Base-by-base conservation (phyloP, 1,140 invertebrate genomes). In the Heliconius hermathena region DNA sequence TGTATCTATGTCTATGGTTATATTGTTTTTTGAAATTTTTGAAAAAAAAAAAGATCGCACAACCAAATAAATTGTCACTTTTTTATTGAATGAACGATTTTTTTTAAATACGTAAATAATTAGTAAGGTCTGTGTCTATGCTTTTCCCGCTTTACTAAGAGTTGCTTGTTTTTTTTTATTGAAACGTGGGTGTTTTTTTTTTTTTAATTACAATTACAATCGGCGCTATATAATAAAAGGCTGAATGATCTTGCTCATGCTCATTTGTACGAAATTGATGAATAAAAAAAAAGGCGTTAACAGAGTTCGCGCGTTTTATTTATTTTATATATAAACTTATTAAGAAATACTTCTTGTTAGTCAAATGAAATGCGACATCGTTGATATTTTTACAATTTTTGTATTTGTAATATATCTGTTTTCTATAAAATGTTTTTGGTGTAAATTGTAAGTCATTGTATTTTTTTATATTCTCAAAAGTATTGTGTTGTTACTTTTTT, bases 221-320 rank as follows among this genome's bases (percentile, higher is more conserved):
- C 54, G 54, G 54, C 54, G 54, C 54, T 57, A 57, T 57, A 22
- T 9, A 22, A 46, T 22, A 8, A 22, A 57, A 57, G 54, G 54
- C 54, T 57, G 54, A 57, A 57, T 57, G 54, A 57, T 76, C 76
- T 79, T 82, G 81, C 81, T 82, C 81, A 82, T 77, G 41, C 74
- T 46, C 13, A 29, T 52, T 76, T 73, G 52, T 60, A 72, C 16
- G 38, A 36, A 72, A 60, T 66, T 66, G 13, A 29, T 29, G 5
- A 8, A 29, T 13, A 66, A 66, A 26, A 26, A 22, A 57, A 60
- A 13, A 29, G 3, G 60, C 60, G 60, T 66, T 13, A 66, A n/a
- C 60, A 66, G n/a, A 66, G 22, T 66, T 66, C 60, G 22, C 60
- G 60, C 60, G 60, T n/a, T 29, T 66, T 36, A 16, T 26, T 66